phyloP scores from a whole-genome alignment of 2,797 vertebrate species.

The Eupleurogrammus muticus region DNA sequence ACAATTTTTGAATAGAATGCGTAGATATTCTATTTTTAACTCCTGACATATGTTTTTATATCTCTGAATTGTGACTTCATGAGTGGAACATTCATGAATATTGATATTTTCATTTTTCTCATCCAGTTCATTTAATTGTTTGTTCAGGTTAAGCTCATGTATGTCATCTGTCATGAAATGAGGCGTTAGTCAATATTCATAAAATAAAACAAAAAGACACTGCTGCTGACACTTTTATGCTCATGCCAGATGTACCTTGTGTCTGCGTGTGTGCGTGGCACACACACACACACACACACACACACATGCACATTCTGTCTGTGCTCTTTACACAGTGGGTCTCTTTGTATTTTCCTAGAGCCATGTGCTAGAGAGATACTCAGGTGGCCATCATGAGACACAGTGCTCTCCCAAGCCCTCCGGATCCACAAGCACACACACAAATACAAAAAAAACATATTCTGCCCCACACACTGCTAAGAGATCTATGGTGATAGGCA shows the following conservation, averaged over 20 bases:
- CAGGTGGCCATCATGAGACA: constrained; percentile 83
- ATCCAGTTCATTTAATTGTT: constrained; percentile 16
- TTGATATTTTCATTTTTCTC: constrained; percentile 17
- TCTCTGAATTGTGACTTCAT: constrained; percentile 4
- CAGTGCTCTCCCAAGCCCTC: constrained; percentile 53
- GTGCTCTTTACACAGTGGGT: constrained; percentile 65
- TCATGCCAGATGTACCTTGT: constrained; percentile 45
- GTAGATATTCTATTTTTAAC: too few species aligned
- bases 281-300: constrained; percentile 4
- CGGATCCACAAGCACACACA: constrained; percentile 25
- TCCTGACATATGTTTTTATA: not conserved
- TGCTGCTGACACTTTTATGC: constrained; percentile 53
- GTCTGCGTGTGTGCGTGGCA: not conserved
- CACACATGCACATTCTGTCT: not conserved
- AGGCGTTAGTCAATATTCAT: constrained; percentile 51
- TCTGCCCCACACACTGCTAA: not conserved
- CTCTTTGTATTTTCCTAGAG: constrained; percentile 70
- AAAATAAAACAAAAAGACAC: constrained; percentile 18
- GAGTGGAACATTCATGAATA: constrained; percentile 30
- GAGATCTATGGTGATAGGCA: not conserved
- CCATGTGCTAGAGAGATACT: constrained; percentile 69
- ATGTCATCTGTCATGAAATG: constrained; percentile 45
- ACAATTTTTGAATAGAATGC: too few species aligned
- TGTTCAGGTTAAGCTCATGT: constrained; percentile 12
- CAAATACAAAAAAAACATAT: constrained; percentile 16